phyloP scores from a whole-genome alignment of 2,113 vertebrate species.

The Limanda limanda region DNA sequence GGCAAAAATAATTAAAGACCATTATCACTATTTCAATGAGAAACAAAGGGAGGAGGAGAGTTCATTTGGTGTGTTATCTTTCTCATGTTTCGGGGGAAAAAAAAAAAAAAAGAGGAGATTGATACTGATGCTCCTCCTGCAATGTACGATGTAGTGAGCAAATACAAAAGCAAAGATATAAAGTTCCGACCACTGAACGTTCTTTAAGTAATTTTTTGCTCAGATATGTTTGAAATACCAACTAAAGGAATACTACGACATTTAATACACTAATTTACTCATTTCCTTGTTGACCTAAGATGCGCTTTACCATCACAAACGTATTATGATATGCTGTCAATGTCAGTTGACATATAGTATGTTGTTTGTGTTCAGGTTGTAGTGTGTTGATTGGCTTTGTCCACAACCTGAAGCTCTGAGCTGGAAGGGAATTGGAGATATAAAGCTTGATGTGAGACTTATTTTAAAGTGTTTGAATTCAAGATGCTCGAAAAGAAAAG shows the following conservation, averaged over 20 bases:
- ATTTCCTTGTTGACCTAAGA: no score
- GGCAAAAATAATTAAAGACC: conserved; percentile 6
- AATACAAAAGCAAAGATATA: neutral
- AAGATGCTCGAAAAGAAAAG: no score
- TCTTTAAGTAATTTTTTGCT: neutral
- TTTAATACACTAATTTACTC: no score
- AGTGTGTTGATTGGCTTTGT: neutral
- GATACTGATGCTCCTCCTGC: neutral
- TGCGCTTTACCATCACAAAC: no score
- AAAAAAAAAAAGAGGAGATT: neutral
- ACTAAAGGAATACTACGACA: neutral
- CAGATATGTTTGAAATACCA: neutral
- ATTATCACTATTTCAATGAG: conserved; percentile 18
- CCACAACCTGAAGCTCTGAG: no score
- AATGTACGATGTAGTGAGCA: neutral
- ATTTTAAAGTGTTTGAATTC: no score
- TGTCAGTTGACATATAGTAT: neutral
- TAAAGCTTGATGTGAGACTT: no score
- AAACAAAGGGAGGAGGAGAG: neutral
- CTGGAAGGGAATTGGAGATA: no score
- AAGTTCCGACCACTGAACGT: neutral
- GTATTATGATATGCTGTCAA: no score
- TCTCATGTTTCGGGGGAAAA: neutral
- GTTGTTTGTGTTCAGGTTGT: neutral
- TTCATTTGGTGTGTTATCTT: neutral